Percentiles rank a stretch among this genome's conserved stretches.
phyloP scores from a whole-genome alignment of 2,797 vertebrate species.

The Sylvia borin region DNA sequence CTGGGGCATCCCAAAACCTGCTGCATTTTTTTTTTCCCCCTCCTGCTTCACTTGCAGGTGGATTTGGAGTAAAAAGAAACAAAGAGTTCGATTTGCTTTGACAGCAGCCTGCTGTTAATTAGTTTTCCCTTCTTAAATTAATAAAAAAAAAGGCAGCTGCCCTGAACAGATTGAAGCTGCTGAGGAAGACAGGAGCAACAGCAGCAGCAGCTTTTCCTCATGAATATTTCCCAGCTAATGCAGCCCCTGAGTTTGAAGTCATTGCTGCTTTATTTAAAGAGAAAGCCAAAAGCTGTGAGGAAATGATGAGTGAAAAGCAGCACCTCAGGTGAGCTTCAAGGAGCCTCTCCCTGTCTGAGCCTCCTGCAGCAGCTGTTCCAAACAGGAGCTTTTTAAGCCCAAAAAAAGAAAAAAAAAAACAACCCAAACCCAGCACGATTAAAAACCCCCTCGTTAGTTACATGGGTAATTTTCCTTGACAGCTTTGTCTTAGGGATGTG shows the following conservation, averaged over 20 bases:
- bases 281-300: background rate
- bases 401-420: background rate
- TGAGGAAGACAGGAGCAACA: background rate
- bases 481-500: constrained; percentile 37
- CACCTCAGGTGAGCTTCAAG: constrained; percentile 1
- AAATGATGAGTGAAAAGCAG: background rate
- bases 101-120: background rate
- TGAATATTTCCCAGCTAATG: background rate
- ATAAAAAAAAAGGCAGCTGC: background rate
- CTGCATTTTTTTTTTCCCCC: background rate
- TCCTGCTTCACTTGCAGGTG: background rate
- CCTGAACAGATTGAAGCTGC: background rate
- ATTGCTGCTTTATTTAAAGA: background rate
- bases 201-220: background rate
- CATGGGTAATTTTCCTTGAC: constrained; percentile 18
- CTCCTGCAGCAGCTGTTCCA: constrained; percentile 37
- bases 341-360: background rate
- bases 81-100: background rate
- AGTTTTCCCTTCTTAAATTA: background rate
- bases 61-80: background rate
- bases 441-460: background rate
- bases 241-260: background rate
- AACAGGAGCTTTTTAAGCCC: background rate
- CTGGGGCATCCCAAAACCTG: background rate
- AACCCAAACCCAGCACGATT: background rate